Conservation (phyloP, 2,797 vertebrate species). For the Hipposideros larvatus region DNA sequence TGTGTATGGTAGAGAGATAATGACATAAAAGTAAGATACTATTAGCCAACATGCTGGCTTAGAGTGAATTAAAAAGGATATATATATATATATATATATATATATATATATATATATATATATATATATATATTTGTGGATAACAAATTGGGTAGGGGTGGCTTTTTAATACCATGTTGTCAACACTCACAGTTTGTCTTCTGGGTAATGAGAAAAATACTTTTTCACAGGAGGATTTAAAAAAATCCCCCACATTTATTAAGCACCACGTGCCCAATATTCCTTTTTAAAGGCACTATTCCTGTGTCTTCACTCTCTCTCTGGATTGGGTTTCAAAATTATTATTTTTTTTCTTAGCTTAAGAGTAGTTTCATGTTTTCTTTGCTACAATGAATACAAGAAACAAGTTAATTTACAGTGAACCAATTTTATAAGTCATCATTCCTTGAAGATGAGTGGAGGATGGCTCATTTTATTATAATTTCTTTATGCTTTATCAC, state of each 20-base stretch:
- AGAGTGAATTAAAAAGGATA: constrained; percentile 75
- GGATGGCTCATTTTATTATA: constrained; percentile 30
- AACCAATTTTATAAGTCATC: not conserved
- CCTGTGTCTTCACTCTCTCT: not conserved
- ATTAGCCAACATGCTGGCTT: constrained; percentile 85
- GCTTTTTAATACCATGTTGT: constrained; percentile 83
- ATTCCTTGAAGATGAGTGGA: not conserved
- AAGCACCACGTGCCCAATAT: not conserved
- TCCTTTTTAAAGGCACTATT: not conserved
- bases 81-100: constrained; percentile 79
- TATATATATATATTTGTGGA: constrained; percentile 71
- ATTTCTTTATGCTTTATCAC: constrained; percentile 60
- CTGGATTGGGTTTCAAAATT: constrained; percentile 37
- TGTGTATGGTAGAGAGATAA: constrained; percentile 86
- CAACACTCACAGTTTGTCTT: constrained; percentile 81
- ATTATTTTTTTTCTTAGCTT: not conserved
- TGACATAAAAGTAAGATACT: constrained; percentile 81
- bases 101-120: too few relatives aligned
- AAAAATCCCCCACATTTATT: constrained; percentile 29
- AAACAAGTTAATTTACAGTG: constrained; percentile 34
- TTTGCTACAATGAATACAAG: not conserved
- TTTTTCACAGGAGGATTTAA: constrained; percentile 53
- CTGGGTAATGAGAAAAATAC: constrained; percentile 80
- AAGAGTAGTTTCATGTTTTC: not conserved
- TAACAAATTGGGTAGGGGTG: constrained; percentile 78